phyloP scores from a whole-genome alignment of 2,113 vertebrate species.

The Bos javanicus region DNA sequence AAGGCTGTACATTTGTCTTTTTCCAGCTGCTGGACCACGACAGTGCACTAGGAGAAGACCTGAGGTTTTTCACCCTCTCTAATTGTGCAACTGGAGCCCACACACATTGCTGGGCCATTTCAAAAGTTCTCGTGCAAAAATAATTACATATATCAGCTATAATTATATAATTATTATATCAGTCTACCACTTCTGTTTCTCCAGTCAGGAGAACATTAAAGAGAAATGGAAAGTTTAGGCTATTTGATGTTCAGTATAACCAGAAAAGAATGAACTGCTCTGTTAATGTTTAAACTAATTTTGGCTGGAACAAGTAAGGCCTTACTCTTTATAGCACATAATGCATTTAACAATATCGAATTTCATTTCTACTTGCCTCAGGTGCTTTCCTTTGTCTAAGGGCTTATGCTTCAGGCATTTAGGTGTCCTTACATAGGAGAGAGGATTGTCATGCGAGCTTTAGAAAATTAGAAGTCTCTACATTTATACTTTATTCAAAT shows the following conservation, averaged over 20 bases:
- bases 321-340: constrained; percentile 12
- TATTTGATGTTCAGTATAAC: constrained; percentile 30
- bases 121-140: neutral
- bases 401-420: constrained; percentile 5
- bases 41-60: neutral
- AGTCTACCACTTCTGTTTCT: constrained; percentile 25
- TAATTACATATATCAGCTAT: neutral
- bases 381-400: constrained; percentile 43
- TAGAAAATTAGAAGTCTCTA: constrained; percentile 25
- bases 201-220: constrained; percentile 19
- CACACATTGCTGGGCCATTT: neutral
- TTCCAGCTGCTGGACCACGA: neutral
- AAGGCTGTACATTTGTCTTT: neutral
- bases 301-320: neutral
- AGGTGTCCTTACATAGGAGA: neutral
- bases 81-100: neutral
- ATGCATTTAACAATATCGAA: constrained; percentile 7
- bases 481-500: constrained; percentile 1
- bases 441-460: neutral
- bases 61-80: neutral
- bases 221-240: constrained; percentile 15
- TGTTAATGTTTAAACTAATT: constrained; percentile 42
- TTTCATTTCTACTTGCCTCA: neutral
- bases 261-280: constrained; percentile 7
- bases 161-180: neutral